Evolutionary conservation across 1,140 invertebrate genomes (phyloP).

Genomic region (Zaprionus camerounensis): DNA sequence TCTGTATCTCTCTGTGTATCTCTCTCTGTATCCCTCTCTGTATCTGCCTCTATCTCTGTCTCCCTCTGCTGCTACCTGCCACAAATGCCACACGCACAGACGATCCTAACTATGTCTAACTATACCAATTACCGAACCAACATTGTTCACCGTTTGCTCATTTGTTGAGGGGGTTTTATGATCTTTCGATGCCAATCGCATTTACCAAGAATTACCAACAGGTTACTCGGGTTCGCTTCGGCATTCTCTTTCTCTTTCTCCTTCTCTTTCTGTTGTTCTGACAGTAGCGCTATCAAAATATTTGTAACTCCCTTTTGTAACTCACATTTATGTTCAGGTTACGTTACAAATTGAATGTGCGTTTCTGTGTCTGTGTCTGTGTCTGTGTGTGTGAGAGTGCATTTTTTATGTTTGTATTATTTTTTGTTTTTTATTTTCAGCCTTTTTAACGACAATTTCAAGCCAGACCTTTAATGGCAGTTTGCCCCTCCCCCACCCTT

Average conservation of each 20-base stretch:
- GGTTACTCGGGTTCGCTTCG: conserved; percentile 7
- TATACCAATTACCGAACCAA: conserved; percentile 44
- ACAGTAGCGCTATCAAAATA: conserved; percentile 68
- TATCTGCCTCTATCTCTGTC: not conserved
- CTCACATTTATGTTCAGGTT: conserved; percentile 51
- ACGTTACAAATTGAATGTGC: conserved; percentile 65
- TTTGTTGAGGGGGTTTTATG: conserved; percentile 58
- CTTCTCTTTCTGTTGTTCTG: not conserved
- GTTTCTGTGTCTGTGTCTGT: conserved; percentile 38
- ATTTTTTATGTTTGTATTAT: conserved; percentile 22
- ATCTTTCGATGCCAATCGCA: conserved; percentile 67
- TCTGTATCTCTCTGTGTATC: not conserved
- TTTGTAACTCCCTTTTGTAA: conserved; percentile 60
- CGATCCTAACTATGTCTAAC: conserved; percentile 37
- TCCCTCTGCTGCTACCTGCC: conserved; percentile 28
- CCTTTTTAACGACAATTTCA: conserved; percentile 74
- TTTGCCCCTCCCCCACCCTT: conserved; percentile 10
- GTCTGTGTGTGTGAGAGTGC: conserved; percentile 40
- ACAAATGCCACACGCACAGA: conserved; percentile 53
- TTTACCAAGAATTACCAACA: conserved; percentile 64
- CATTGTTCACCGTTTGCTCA: conserved; percentile 29
- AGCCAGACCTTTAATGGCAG: conserved; percentile 71
- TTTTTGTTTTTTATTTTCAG: conserved; percentile 30
- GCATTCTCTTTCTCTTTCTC: not conserved
- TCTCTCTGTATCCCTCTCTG: not conserved